Evolutionary conservation across 2,113 vertebrate species (phyloP).

Genomic region (Dipodomys spectabilis): DNA sequence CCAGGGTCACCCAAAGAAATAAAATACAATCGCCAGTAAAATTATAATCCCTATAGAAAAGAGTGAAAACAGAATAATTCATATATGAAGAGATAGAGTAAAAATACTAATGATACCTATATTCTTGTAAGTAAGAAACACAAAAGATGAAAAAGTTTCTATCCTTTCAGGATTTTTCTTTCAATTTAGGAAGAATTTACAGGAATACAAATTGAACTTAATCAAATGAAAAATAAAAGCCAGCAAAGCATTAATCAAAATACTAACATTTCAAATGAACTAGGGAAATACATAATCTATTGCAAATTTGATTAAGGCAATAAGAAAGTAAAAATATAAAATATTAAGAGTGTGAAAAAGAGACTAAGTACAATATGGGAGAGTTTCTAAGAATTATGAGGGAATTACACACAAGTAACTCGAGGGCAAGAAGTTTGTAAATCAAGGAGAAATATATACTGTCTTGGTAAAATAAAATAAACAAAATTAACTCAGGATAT

Average conservation of each 20-base stretch:
- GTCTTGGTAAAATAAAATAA: constrained; percentile 38
- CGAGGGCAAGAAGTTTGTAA: background rate
- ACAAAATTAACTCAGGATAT: constrained; percentile 41
- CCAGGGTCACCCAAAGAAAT: background rate
- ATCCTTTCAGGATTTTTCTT: background rate
- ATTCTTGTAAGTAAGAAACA: constrained; percentile 29
- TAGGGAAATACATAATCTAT: background rate
- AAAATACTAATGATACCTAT: background rate
- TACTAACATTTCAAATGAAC: background rate
- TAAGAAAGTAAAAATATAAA: constrained; percentile 22
- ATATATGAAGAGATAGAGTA: background rate
- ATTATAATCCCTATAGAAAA: background rate
- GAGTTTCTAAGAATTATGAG: background rate
- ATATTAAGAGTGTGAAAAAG: background rate
- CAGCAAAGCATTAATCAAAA: constrained; percentile 36
- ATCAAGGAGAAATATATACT: constrained; percentile 4
- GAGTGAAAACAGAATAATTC: background rate
- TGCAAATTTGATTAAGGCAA: constrained; percentile 27
- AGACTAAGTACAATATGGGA: background rate
- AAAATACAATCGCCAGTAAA: background rate
- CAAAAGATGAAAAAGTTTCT: background rate
- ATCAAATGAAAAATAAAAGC: constrained; percentile 41
- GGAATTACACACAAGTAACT: background rate
- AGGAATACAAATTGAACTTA: constrained; percentile 1
- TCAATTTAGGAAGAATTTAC: background rate